phyloP scores from a whole-genome alignment of 2,113 vertebrate genomes.

The Megaceryle torquata region DNA sequence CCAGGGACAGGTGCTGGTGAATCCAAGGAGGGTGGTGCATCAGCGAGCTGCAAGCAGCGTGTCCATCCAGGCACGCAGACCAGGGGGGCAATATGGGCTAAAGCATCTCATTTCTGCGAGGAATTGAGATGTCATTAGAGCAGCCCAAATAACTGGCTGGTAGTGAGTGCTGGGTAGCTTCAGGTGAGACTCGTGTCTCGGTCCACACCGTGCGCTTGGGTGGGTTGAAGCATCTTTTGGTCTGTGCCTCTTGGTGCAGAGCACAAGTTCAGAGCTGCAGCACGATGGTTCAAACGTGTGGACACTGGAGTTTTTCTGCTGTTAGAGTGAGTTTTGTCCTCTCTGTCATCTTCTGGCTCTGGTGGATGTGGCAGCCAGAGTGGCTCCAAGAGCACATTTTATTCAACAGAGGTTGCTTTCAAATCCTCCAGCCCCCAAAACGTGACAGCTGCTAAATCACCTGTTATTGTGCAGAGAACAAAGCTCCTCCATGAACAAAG shows the following conservation, averaged over 20 bases:
- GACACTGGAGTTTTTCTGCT: neutral
- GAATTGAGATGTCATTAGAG: neutral
- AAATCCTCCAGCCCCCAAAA: neutral
- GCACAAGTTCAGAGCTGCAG: neutral
- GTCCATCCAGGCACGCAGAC: neutral
- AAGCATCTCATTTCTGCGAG: neutral
- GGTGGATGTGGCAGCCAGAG: neutral
- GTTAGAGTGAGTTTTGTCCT: neutral
- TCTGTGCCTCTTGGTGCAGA: neutral
- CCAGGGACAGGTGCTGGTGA: neutral
- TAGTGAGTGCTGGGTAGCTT: neutral
- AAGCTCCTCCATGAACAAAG: neutral
- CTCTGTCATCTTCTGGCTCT: neutral
- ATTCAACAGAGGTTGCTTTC: neutral
- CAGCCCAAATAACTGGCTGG: neutral
- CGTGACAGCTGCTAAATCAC: neutral
- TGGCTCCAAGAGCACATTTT: neutral
- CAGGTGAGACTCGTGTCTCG: rapidly evolving
- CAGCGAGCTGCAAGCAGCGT: neutral
- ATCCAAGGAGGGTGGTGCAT: neutral
- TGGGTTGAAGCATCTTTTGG: neutral
- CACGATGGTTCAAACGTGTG: rapidly evolving
- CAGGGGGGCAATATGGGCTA: rapidly evolving
- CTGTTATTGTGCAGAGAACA: neutral
- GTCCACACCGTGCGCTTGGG: neutral